Conservation (phyloP, 2,888 invertebrate species). For the Melieria picta region DNA sequence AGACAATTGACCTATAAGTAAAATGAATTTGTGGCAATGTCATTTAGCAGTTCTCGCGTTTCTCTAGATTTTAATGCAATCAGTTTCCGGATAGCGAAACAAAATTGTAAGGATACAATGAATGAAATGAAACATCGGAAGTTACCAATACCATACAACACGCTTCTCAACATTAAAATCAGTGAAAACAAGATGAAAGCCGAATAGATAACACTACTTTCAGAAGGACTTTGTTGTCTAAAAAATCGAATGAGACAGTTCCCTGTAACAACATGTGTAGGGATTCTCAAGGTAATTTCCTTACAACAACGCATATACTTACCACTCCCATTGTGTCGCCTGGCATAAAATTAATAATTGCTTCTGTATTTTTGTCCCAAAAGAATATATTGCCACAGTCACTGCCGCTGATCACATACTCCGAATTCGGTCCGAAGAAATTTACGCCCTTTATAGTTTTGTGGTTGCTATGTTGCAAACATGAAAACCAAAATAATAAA, state of each 20-base stretch:
- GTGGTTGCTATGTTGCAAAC: slow-evolving; percentile 68
- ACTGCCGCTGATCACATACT: slow-evolving; percentile 92
- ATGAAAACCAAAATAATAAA: not conserved
- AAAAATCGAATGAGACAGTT: no score
- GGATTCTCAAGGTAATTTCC: not conserved
- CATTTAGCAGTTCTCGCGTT: not conserved
- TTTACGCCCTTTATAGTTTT: slow-evolving; percentile 90
- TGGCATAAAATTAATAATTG: slow-evolving; percentile 87
- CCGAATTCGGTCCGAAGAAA: slow-evolving; percentile 91
- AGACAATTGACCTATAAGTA: slow-evolving; percentile 75
- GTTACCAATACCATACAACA: no score
- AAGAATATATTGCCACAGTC: slow-evolving; percentile 89
- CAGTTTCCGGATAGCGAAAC: no score
- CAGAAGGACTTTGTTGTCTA: no score
- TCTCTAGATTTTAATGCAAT: not conserved
- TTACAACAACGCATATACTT: slow-evolving; percentile 32
- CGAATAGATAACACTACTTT: no score
- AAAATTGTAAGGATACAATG: no score
- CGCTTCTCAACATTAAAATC: no score
- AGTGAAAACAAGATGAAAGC: no score
- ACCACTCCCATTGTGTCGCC: slow-evolving; percentile 88
- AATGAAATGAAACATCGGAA: no score
- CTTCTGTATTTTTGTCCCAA: slow-evolving; percentile 89
- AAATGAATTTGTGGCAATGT: not conserved
- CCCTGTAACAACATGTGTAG: not conserved